phyloP scores from a whole-genome alignment of 1,140 invertebrate species.

The Drosophila sturtevanti region DNA sequence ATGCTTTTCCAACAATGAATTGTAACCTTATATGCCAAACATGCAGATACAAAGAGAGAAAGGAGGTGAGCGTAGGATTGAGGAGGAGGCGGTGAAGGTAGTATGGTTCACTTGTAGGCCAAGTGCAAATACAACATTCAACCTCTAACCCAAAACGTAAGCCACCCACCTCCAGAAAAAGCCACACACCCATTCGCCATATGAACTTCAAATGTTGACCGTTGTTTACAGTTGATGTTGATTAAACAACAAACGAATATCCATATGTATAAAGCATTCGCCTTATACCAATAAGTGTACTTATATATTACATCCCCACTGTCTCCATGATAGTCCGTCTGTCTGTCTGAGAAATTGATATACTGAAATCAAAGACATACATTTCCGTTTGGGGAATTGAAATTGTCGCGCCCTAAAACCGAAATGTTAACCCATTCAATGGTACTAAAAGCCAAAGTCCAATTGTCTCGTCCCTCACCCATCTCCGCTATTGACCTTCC shows the following conservation, averaged over 20 bases:
- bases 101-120: slow-evolving; percentile 28
- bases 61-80: not conserved
- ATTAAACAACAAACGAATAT: slow-evolving; percentile 63
- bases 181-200: slow-evolving; percentile 11
- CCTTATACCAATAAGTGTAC: not conserved
- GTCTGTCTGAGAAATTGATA: slow-evolving; percentile 63
- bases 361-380: slow-evolving; percentile 79
- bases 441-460: slow-evolving; percentile 25
- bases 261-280: slow-evolving; percentile 48
- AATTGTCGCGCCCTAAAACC: slow-evolving; percentile 1
- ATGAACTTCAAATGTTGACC: slow-evolving; percentile 58
- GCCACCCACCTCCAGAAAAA: not conserved
- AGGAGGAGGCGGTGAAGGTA: not conserved
- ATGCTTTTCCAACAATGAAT: slow-evolving; percentile 32
- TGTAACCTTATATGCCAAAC: slow-evolving; percentile 29
- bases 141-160: not conserved
- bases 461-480: slow-evolving; percentile 45
- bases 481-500: slow-evolving; percentile 56
- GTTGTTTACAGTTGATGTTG: slow-evolving; percentile 73
- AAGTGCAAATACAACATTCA: slow-evolving; percentile 42
- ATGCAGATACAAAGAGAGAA: not conserved
- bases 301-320: not conserved
- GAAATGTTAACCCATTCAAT: slow-evolving; percentile 60
- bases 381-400: slow-evolving; percentile 73
- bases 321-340: not conserved